Conservation (phyloP, 1,140 invertebrate species). For the Pseudomyrmex pallidus region DNA sequence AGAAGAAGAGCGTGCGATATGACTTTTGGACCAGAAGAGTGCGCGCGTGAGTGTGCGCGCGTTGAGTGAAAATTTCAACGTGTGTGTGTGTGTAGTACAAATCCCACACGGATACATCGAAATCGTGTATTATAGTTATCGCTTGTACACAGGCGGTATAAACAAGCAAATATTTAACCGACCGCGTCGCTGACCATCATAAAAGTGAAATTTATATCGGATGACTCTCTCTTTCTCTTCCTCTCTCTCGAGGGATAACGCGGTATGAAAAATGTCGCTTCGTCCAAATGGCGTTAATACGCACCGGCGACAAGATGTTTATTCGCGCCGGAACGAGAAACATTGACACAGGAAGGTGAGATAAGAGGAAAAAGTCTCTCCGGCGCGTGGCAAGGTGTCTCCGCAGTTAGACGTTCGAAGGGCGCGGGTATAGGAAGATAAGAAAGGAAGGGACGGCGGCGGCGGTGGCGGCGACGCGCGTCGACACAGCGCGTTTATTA, state of each 20-base stretch:
- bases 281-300: slow-evolving; percentile 41
- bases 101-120: slow-evolving; percentile 19
- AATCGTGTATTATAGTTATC: slow-evolving; percentile 17
- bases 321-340: slow-evolving; percentile 69
- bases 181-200: slow-evolving; percentile 7
- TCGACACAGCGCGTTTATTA: slow-evolving; percentile 64
- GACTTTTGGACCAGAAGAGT: slow-evolving; percentile 30
- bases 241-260: background rate
- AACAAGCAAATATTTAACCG: slow-evolving; percentile 49
- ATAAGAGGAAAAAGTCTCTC: slow-evolving; percentile 46
- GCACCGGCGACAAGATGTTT: slow-evolving; percentile 66
- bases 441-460: slow-evolving; percentile 18
- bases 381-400: slow-evolving; percentile 71
- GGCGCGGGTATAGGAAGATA: slow-evolving; percentile 50
- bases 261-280: slow-evolving; percentile 18
- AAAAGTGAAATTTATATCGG: slow-evolving; percentile 25
- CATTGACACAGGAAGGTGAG: slow-evolving; percentile 65
- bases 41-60: too few relatives aligned
- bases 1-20: slow-evolving; percentile 27
- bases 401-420: slow-evolving; percentile 27
- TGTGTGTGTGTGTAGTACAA: background rate
- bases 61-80: background rate
- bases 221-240: background rate
- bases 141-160: slow-evolving; percentile 4
- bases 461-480: slow-evolving; percentile 23